Conservation (phyloP, 2,797 vertebrate species). For the Lerista edwardsae region DNA sequence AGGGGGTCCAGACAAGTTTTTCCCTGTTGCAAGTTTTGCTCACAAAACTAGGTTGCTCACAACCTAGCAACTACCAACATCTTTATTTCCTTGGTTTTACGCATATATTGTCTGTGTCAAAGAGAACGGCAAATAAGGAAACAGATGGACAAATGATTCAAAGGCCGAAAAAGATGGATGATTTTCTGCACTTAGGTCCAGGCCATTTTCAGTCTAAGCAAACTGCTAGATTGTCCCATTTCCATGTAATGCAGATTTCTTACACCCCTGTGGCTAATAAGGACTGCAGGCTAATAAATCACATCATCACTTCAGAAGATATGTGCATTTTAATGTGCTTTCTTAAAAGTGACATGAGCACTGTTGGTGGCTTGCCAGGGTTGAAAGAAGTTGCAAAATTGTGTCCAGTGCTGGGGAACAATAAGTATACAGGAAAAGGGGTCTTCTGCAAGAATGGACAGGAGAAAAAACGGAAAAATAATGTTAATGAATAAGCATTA, state of each 20-base stretch:
- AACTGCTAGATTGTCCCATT: conserved; percentile 47
- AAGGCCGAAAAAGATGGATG: conserved; percentile 25
- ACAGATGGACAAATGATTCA: background rate
- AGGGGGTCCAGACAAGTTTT: too few species aligned
- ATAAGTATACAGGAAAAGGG: conserved; percentile 48
- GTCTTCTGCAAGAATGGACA: conserved; percentile 55
- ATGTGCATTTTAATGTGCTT: conserved; percentile 75
- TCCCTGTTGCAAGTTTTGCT: too few species aligned
- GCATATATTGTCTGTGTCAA: background rate
- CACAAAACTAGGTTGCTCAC: too few species aligned
- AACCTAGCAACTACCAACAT: background rate
- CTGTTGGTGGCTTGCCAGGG: conserved; percentile 66
- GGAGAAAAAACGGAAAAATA: conserved; percentile 72
- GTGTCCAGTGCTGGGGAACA: conserved; percentile 45
- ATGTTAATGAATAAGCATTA: conserved; percentile 78
- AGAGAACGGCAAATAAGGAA: conserved; percentile 14
- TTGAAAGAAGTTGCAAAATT: conserved; percentile 63
- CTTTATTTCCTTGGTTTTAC: background rate
- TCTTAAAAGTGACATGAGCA: conserved; percentile 78
- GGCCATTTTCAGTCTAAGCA: conserved; percentile 21
- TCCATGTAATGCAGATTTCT: conserved; percentile 49
- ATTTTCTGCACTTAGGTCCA: conserved; percentile 30
- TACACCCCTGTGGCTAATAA: conserved; percentile 67
- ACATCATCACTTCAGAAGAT: conserved; percentile 77
- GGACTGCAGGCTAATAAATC: conserved; percentile 77